Base-by-base conservation (phyloP, 2,888 invertebrate genomes). In the Spatulosminthurus flaviceps region DNA sequence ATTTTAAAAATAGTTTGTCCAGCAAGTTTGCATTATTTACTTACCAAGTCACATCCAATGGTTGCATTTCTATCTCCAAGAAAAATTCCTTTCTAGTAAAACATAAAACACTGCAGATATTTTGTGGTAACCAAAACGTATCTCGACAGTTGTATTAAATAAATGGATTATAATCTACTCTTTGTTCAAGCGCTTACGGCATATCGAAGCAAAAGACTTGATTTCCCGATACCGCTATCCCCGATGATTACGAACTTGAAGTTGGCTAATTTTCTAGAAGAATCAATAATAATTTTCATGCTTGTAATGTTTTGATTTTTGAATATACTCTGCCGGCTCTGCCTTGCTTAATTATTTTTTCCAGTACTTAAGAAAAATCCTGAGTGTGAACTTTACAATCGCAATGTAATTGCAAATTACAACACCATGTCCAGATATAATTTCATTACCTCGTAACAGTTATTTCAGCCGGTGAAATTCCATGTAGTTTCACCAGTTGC, bases 11-110 rank as follows among this genome's bases (percentile, higher is more conserved):
- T 19, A 24, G 22, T 77, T 70, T 19, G 26, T 5, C 24, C 22
- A 13, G 1, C 34, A 67, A n/a, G 66, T n/a, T 74, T 60, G 7
- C 34, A 41, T 41, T 13, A 41, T 11, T 66, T 1, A 22, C 64
- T 77, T 75, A 82, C 81, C 81, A 82, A 79, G 79, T 83, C 83
- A 82, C 83, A 83, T 22, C 83, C 83, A 26, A 79, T 51, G 1
- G 79, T 79, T 2, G 83, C 79, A 72, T 82, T 81, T 0, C 80
- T 61, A 21, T 82, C 82, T 19, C 81, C 67, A 41, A 76, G 81
- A 60, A 82, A 84, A 11, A 78, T 71, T 1, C 81, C 83, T 76
- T 84, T 82, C 83, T 83, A 34, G 16, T 2, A 2, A 11, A 19
- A 19, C 51, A 51, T 13, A 19, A 13, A 16, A 16, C 2, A 19